Evolutionary conservation across 2,888 invertebrate species (phyloP).

Genomic region (Exephanes ischioxanthus): DNA sequence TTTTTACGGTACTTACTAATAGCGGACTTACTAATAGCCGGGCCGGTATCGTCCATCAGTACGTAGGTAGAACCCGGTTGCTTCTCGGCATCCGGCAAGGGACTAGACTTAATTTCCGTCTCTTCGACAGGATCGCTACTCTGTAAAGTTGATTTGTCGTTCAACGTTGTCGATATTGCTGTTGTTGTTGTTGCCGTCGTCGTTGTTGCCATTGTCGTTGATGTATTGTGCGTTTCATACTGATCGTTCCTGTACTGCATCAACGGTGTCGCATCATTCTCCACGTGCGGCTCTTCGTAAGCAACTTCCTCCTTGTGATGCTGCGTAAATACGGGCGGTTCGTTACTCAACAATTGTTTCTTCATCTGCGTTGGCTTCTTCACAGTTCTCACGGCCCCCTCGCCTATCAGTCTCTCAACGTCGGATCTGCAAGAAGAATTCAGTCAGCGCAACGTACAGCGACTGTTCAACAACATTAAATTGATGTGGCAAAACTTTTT

Average conservation of each 20-base stretch:
- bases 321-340: constrained; percentile 50
- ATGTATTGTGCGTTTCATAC: constrained; percentile 4
- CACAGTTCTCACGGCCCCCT: constrained; percentile 83
- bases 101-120: constrained; percentile 27
- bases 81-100: constrained; percentile 19
- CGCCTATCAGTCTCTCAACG: constrained; percentile 83
- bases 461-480: constrained; percentile 3
- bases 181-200: background rate
- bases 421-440: constrained; percentile 77
- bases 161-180: background rate
- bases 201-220: background rate
- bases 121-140: background rate
- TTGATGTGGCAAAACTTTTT: background rate
- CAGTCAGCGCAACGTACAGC: background rate
- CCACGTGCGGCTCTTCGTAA: constrained; percentile 8
- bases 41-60: constrained; percentile 7
- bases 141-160: background rate
- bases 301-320: background rate
- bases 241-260: constrained; percentile 20
- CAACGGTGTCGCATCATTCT: background rate
- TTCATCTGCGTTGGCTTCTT: constrained; percentile 82
- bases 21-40: constrained; percentile 1
- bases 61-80: constrained; percentile 11
- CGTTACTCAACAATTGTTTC: constrained; percentile 71
- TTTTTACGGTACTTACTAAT: background rate